Evolutionary conservation across 1,140 invertebrate genomes (phyloP), one percentile per base, ranked within the genome.

Genomic region (Chymomyza costata): DNA sequence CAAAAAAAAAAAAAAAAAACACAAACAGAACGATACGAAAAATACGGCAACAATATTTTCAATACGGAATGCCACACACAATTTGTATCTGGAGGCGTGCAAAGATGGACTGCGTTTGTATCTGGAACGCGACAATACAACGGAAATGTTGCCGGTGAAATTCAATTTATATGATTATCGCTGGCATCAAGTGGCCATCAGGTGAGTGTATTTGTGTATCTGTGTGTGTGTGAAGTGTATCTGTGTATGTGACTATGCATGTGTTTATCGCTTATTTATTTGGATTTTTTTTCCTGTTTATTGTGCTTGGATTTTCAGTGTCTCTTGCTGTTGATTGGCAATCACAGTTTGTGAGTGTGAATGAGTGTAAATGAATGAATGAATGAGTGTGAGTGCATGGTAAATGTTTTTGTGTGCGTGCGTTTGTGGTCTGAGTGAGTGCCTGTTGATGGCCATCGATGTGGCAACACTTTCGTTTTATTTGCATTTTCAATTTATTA

Each of bases 81-180:
- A 85, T 66, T 46, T 85, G 32, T 85, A 85, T 68, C 55, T 85
- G 78, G 83, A 85, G 57, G 60, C 70, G 15, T 84, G 73, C 49
- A 46, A 64, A 43, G 83, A 85, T 34, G 83, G 83, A 46, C 66
- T 85, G 16, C 83, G 82, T 19, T 45, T 85, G 41, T 85, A 85
- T 56, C 61, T 83, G 46, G 83, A 85, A 19, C 81, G 83, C 50
- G 78, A 85, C 62, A 81, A 76, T 51, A 68, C 74, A 51, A 83
- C 83, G 59, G 83, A 85, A 83, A 85, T 85, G 83, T 62, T 85
- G 61, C 83, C 83, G 41, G 61, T 85, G 50, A 83, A 85, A 82
- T 85, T 85, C 66, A 74, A 83, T 82, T 85, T 85, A 68, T 85
- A 83, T 73, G 83, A 85, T 73, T 85, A 83, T 71, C 80, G 76